phyloP scores from a whole-genome alignment of 2,888 invertebrate genomes.

The Ceramica pisi region DNA sequence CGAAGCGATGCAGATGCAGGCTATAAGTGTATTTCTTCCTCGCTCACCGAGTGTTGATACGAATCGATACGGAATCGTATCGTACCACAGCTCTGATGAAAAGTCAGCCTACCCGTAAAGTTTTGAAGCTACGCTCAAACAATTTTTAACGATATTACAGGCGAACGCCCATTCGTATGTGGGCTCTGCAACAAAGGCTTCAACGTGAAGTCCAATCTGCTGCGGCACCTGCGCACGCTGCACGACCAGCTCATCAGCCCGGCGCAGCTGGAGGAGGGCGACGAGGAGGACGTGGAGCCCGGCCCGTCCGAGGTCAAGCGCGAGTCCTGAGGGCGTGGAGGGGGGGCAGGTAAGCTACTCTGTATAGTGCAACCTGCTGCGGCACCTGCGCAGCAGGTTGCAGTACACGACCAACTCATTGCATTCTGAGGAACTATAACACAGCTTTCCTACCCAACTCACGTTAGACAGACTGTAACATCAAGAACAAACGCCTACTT shows the following conservation, averaged over 20 bases:
- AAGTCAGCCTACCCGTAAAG: background rate
- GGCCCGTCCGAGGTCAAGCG: slow-evolving; percentile 79
- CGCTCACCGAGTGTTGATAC: too few relatives aligned
- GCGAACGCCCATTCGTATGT: slow-evolving; percentile 94
- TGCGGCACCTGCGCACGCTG: slow-evolving; percentile 93
- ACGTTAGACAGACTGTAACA: background rate
- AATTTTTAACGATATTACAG: slow-evolving; percentile 69
- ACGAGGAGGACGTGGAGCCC: slow-evolving; percentile 69
- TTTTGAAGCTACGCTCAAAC: background rate
- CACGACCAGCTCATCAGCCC: slow-evolving; percentile 92
- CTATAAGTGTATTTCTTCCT: background rate
- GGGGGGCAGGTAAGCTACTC: slow-evolving; percentile 80
- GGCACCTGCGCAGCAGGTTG: too few relatives aligned
- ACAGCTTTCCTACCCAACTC: too few relatives aligned
- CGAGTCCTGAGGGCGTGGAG: slow-evolving; percentile 87
- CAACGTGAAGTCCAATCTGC: slow-evolving; percentile 94
- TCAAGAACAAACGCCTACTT: background rate
- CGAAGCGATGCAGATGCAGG: background rate
- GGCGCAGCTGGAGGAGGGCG: slow-evolving; percentile 75
- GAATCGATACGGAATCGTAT: too few relatives aligned
- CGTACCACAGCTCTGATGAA: background rate
- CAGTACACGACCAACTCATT: too few relatives aligned
- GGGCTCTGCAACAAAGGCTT: slow-evolving; percentile 94
- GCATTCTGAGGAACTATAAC: too few relatives aligned
- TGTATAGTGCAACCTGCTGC: too few relatives aligned